Percentiles rank a stretch among this genome's conserved stretches.
These are phyloP conservation scores for Drosophila koepferae DNA, from an alignment of 2,888 invertebrate genomes.

Conservation along the genomic window DNA sequence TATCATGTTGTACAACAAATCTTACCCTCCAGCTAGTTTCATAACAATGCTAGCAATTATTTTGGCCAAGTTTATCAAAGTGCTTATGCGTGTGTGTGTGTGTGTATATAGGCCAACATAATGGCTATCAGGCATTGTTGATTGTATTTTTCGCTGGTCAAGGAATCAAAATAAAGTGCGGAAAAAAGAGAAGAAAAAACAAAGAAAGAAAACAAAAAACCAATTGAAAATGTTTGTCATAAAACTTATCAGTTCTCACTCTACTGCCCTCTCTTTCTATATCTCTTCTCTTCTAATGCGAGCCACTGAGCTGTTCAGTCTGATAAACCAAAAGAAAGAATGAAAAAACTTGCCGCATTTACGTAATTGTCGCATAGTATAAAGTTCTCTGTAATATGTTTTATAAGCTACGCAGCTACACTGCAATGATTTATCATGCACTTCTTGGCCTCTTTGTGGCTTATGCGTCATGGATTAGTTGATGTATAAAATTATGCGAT, in stretches of 20 bases:
- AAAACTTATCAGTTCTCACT: constrained; percentile 52
- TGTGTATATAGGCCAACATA: constrained; percentile 8
- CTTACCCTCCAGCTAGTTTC: constrained; percentile 13
- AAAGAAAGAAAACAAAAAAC: constrained; percentile 28
- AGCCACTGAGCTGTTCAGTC: neutral
- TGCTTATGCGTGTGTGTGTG: constrained; percentile 15
- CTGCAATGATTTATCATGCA: constrained; percentile 49
- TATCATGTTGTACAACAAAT: neutral
- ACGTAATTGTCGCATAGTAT: constrained; percentile 43
- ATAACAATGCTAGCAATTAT: constrained; percentile 8
- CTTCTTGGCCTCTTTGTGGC: constrained; percentile 21
- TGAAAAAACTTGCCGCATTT: constrained; percentile 47
- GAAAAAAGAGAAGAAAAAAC: neutral
- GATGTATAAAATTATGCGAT: constrained; percentile 1
- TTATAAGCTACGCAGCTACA: neutral
- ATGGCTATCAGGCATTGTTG: constrained; percentile 20
- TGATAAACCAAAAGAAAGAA: constrained; percentile 36
- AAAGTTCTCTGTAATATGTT: constrained; percentile 18
- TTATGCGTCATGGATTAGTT: constrained; percentile 43
- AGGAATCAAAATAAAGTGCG: constrained; percentile 11
- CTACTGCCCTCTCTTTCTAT: neutral
- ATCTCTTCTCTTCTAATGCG: neutral
- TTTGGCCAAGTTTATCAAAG: constrained; percentile 16
- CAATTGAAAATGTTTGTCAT: constrained; percentile 53
- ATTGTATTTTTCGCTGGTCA: constrained; percentile 18